phyloP scores from a whole-genome alignment of 2,797 vertebrate species.

The Cuniculus paca region DNA sequence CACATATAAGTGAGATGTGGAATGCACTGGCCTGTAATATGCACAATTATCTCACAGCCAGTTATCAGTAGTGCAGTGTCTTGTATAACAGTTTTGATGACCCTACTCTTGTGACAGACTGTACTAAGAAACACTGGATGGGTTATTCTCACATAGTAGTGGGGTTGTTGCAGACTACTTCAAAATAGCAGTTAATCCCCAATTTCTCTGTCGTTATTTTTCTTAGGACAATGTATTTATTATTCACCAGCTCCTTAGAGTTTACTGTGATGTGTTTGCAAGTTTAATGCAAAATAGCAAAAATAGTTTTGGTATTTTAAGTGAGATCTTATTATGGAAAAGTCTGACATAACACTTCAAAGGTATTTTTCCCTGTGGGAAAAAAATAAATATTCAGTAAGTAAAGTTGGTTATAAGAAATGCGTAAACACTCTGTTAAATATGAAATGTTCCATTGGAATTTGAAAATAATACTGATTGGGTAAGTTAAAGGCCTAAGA shows the following conservation, averaged over 20 bases:
- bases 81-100: neutral
- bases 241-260: neutral
- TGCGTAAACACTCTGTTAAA: neutral
- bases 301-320: slow-evolving; percentile 41
- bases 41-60: neutral
- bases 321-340: slow-evolving; percentile 12
- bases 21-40: neutral
- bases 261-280: neutral
- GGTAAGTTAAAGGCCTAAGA: slow-evolving; percentile 43
- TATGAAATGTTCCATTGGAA: neutral
- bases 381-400: neutral
- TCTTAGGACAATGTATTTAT: neutral
- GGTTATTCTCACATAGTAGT: neutral
- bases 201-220: neutral
- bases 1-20: neutral
- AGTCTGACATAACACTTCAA: neutral
- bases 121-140: neutral
- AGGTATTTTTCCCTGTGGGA: neutral
- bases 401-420: neutral
- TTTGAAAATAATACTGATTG: neutral
- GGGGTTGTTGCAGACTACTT: neutral
- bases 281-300: neutral
- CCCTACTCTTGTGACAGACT: neutral
- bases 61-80: neutral
- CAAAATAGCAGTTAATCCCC: neutral